These are phyloP conservation scores for Rhynchomys soricoides DNA, from an alignment of 2,113 vertebrate genomes.

Conservation along the genomic window DNA sequence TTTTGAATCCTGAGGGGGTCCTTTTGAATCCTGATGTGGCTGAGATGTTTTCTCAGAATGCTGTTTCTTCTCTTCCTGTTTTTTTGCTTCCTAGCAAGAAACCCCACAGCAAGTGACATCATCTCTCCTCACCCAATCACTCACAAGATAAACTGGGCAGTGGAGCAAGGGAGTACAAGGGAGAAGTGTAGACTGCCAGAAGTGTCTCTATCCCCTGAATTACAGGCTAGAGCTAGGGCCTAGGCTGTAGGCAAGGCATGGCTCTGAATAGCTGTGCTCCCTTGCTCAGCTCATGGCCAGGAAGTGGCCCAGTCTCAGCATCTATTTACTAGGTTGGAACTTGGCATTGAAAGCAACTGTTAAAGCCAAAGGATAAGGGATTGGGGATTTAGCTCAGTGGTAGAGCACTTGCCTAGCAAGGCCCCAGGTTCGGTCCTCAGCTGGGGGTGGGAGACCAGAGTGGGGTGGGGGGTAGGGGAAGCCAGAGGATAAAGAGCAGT, in stretches of 20 bases:
- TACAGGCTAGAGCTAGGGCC: neutral
- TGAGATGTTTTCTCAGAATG: neutral
- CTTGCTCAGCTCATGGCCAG: neutral
- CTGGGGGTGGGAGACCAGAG: too few relatives aligned
- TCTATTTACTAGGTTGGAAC: neutral
- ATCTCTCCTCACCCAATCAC: neutral
- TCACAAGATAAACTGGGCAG: neutral
- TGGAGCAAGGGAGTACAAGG: neutral
- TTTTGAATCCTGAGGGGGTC: neutral
- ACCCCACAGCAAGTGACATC: neutral
- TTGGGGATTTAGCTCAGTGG: too few relatives aligned
- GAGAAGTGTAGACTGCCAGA: fast-evolving
- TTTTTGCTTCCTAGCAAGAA: constrained; percentile 59
- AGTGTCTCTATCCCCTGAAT: neutral
- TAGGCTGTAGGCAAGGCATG: neutral
- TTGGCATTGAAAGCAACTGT: neutral
- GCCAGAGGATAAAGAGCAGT: neutral
- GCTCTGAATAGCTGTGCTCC: neutral
- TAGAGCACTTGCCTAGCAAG: too few relatives aligned
- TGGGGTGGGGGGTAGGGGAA: too few relatives aligned
- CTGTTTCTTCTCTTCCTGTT: neutral
- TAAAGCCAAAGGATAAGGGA: too few relatives aligned
- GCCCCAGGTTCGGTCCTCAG: too few relatives aligned
- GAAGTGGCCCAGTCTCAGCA: neutral
- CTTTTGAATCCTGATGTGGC: neutral